Base-by-base conservation (phyloP, 1,140 invertebrate genomes). In the Hylyphantes graminicola region DNA sequence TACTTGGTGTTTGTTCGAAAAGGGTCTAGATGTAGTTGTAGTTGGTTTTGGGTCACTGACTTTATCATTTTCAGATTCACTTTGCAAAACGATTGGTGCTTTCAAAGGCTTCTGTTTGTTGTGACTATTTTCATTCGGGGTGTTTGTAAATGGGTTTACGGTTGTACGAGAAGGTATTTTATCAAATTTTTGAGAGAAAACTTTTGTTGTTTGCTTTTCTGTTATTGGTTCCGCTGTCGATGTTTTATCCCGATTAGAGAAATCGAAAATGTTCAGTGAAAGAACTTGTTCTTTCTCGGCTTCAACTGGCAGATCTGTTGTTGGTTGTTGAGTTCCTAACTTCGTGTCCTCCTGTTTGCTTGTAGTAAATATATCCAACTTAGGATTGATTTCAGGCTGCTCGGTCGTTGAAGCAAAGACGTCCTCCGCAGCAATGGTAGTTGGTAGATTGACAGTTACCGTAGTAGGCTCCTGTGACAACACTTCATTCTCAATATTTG, bases 381-480 rank as follows among this genome's bases (percentile, higher is more conserved):
- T 35, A 35, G 64, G 12, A 48, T 48, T 21, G 53, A 17, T n/a
- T 53, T 65, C 17, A 55, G 21, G 50, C n/a, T 21, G 35, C 11
- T 48, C 15, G 9, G 19, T 35, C 15, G 72, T 57, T 17, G 72
- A 53, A 70, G n/a, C 50, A 54, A 74, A 63, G 67, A 83, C 57
- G n/a, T 83, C 70, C 5, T 35, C 50, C 1, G 61, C 35, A 48
- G 72, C n/a, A 17, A 81, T 72, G 0, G 81, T 83, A 13, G 70
- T 75, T 1, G 82, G 82, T 59, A 85, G 48, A 70, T 85, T 68
- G 35, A 77, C 74, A 9, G 82, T 85, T 6, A 85, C 65, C 0
- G 82, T 77, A 0, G 82, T 70, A 50, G 13, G 50, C 2, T 77
- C 73, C 0, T 17, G 10, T 9, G 53, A 63, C 51, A 65, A 74